Evolutionary conservation across 2,797 vertebrate species (phyloP).

Genomic region (Podarcis lilfordi): DNA sequence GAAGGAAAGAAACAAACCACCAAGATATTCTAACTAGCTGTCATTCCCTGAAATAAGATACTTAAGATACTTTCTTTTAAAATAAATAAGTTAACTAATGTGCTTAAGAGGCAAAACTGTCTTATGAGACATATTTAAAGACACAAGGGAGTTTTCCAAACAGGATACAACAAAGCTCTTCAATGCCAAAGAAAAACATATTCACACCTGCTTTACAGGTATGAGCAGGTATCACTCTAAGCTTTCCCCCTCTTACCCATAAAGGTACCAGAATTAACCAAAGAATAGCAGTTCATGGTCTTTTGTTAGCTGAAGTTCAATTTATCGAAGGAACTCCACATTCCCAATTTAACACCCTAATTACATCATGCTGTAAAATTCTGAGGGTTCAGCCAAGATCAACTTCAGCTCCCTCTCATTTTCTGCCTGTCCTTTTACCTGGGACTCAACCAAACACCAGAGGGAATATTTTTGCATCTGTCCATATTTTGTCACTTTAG

Average conservation of each 20-base stretch:
- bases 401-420: background rate
- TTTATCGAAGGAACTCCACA: background rate
- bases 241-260: background rate
- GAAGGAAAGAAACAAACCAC: background rate
- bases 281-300: background rate
- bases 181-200: background rate
- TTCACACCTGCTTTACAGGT: constrained; percentile 13
- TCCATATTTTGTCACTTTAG: no score
- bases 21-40: background rate
- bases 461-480: background rate
- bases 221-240: background rate
- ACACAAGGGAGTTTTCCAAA: background rate
- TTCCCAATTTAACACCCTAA: background rate
- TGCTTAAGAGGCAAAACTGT: no score
- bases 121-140: background rate
- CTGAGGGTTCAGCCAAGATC: background rate
- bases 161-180: background rate
- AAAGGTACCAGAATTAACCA: background rate
- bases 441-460: background rate
- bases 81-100: background rate
- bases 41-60: no score
- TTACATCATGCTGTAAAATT: background rate
- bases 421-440: background rate
- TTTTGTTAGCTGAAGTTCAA: background rate
- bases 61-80: no score